A percentile compares a stretch with the other conserved stretches of the same genome.
Conservation (phyloP, 2,888 invertebrate species). For the Andrena bucephala region DNA sequence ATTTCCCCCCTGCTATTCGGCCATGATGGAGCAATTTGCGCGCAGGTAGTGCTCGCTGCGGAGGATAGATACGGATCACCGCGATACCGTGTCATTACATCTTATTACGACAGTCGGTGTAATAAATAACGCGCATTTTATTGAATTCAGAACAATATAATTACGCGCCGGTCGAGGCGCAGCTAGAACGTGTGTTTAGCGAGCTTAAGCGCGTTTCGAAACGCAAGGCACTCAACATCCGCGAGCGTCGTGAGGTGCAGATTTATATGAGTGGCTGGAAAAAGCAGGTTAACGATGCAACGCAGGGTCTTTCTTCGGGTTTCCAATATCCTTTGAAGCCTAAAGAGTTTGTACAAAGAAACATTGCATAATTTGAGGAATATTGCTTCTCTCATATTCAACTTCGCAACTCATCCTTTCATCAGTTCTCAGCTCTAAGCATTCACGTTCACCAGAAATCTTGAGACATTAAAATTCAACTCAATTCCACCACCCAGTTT, state of each 20-base stretch:
- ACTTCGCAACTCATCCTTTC: no score
- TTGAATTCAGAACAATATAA: constrained; percentile 67
- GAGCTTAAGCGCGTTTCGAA: constrained; percentile 51
- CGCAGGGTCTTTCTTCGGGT: neutral
- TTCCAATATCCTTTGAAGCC: no score
- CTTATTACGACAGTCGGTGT: constrained; percentile 54
- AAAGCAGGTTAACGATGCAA: constrained; percentile 31
- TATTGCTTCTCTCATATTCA: no score
- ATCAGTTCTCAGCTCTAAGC: no score
- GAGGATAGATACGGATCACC: constrained; percentile 53
- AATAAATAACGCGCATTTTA: constrained; percentile 63
- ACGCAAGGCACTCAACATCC: constrained; percentile 10
- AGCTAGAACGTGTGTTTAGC: constrained; percentile 47
- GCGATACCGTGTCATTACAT: constrained; percentile 63
- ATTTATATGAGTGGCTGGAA: constrained; percentile 49
- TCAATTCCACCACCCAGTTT: neutral
- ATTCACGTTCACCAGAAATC: neutral
- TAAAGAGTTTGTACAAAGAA: no score
- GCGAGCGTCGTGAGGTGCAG: constrained; percentile 30
- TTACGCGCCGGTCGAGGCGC: constrained; percentile 38
- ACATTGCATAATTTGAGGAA: no score
- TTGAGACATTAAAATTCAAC: neutral
- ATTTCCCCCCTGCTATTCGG: constrained; percentile 28
- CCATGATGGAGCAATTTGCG: constrained; percentile 52
- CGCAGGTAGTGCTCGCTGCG: constrained; percentile 50